A percentile compares a stretch with the other conserved stretches of the same genome.
Evolutionary conservation across 1,140 invertebrate genomes (phyloP).

Genomic region (Drosophila tani): DNA sequence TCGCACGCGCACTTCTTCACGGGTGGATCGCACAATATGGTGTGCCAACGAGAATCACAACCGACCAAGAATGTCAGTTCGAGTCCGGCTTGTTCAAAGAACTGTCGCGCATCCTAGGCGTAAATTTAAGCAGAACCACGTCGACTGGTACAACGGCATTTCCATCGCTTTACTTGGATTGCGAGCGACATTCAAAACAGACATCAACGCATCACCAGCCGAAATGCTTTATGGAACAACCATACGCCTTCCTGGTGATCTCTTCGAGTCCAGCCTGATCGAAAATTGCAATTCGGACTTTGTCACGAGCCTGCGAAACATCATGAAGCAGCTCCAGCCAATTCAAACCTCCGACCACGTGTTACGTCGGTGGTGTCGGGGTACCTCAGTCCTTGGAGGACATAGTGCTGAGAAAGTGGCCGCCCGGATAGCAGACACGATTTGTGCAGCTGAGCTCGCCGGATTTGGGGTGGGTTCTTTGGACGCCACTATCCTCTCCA

Average conservation of each 20-base stretch:
- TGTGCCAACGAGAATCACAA: no score
- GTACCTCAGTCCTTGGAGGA: no score
- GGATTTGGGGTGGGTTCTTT: no score
- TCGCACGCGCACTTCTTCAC: no score
- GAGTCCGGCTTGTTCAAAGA: not conserved
- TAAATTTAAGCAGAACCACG: not conserved
- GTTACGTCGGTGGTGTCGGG: no score
- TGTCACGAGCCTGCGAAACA: not conserved
- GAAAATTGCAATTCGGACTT: not conserved
- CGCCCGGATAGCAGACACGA: no score
- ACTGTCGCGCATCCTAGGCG: conserved; percentile 1
- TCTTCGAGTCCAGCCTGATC: not conserved
- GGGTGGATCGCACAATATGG: no score
- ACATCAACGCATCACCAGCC: not conserved
- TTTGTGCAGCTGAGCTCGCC: no score
- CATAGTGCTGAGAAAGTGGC: no score
- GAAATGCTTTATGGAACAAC: not conserved
- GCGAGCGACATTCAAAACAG: no score
- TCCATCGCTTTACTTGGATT: no score
- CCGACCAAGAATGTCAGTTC: not conserved
- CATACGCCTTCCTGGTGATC: not conserved
- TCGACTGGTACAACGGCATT: not conserved
- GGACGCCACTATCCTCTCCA: no score
- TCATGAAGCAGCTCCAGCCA: not conserved
- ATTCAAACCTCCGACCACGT: not conserved